Conservation (phyloP, 2,113 vertebrate species). For the Stigmatopora nigra region DNA sequence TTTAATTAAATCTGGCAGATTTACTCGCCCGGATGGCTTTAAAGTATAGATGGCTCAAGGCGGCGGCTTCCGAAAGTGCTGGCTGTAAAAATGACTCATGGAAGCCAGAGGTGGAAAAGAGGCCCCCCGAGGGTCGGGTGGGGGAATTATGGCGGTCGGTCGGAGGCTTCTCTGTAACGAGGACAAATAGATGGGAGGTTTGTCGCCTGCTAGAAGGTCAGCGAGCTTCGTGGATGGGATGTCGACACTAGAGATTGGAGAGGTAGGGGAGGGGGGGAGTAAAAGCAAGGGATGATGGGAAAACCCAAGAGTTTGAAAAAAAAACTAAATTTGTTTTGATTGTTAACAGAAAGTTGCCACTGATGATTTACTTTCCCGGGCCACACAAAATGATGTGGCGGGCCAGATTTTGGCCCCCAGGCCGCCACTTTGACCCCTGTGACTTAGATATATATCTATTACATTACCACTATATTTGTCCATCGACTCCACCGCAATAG, state of each 20-base stretch:
- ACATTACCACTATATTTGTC: too few species aligned
- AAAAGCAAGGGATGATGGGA: neutral
- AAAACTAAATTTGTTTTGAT: too few species aligned
- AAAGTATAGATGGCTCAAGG: slow-evolving; percentile 40
- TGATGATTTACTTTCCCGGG: too few species aligned
- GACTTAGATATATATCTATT: too few species aligned
- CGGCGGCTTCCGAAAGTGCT: slow-evolving; percentile 39
- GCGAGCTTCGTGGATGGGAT: slow-evolving; percentile 24
- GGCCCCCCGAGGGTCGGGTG: slow-evolving; percentile 40
- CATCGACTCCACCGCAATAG: too few species aligned
- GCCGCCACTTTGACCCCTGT: too few species aligned
- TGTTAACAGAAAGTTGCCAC: too few species aligned
- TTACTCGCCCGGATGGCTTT: slow-evolving; percentile 55
- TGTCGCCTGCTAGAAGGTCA: slow-evolving; percentile 39
- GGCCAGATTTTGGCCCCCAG: too few species aligned
- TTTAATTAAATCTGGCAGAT: slow-evolving; percentile 73
- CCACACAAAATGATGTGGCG: too few species aligned
- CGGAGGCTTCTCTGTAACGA: slow-evolving; percentile 57
- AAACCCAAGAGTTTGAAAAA: too few species aligned
- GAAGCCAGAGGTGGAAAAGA: slow-evolving; percentile 45
- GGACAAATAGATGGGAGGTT: slow-evolving; percentile 56
- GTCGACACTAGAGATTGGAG: slow-evolving; percentile 35
- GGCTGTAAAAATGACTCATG: slow-evolving; percentile 65
- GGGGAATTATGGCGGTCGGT: slow-evolving; percentile 49
- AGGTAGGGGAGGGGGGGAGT: too few species aligned